These are phyloP conservation scores for Cephonodes hylas DNA, from an alignment of 2,888 invertebrate species.

Conservation along the genomic window DNA sequence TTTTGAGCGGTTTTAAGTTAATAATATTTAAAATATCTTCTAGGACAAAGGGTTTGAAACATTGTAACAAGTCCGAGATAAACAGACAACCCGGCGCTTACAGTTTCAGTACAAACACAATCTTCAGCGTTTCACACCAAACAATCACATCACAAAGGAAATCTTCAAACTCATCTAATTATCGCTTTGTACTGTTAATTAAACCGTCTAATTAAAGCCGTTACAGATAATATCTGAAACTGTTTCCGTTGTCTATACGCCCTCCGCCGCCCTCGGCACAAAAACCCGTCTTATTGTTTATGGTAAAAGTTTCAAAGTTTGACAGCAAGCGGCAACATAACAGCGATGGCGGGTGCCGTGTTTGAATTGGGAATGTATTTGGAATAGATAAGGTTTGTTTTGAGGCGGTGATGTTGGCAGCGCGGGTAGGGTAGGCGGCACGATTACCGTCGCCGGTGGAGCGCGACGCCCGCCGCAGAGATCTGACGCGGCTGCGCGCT, in stretches of 20 bases:
- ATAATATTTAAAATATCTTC: no score
- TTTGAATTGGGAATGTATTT: neutral
- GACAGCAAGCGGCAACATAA: neutral
- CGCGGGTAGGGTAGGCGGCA: conserved; percentile 60
- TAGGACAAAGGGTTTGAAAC: neutral
- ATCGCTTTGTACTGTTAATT: conserved; percentile 72
- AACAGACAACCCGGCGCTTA: neutral
- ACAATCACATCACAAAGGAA: conserved; percentile 1
- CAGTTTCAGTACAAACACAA: neutral
- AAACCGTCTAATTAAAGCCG: conserved; percentile 67
- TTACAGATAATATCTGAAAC: conserved; percentile 50
- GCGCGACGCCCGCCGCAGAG: conserved; percentile 77
- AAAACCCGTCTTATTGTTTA: conserved; percentile 22
- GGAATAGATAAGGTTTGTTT: conserved; percentile 6
- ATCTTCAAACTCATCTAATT: conserved; percentile 48
- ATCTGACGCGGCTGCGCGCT: conserved; percentile 56
- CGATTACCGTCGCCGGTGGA: conserved; percentile 62
- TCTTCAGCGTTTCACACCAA: neutral
- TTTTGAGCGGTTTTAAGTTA: no score
- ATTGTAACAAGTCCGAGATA: neutral
- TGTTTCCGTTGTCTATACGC: conserved; percentile 63
- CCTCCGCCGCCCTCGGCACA: conserved; percentile 32
- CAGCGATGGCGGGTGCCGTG: neutral
- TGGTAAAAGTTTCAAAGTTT: conserved; percentile 23
- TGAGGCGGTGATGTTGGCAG: conserved; percentile 1